Percentiles rank a stretch among this genome's conserved stretches.
Evolutionary conservation across 2,888 invertebrate species (phyloP).

Genomic region (Ferdinandea cuprea): DNA sequence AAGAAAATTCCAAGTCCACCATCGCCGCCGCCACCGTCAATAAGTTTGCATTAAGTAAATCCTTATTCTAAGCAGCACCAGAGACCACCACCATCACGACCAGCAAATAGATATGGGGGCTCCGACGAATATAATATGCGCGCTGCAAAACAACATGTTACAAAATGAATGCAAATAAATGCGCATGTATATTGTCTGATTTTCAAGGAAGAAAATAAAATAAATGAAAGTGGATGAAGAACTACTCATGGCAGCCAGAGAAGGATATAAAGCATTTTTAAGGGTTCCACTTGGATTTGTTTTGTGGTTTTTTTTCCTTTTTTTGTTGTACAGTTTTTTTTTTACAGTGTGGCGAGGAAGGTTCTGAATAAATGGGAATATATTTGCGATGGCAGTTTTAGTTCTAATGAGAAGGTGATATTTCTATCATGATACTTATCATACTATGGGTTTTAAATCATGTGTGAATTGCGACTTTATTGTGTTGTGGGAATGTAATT

Average conservation of each 20-base stretch:
- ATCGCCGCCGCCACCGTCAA: slow-evolving; percentile 32
- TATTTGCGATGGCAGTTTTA: not conserved
- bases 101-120: too few relatives aligned
- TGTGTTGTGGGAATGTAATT: too few relatives aligned
- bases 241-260: slow-evolving; percentile 6
- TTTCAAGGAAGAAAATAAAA: slow-evolving; percentile 54
- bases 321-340: too few relatives aligned
- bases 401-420: not conserved
- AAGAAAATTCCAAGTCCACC: slow-evolving; percentile 64
- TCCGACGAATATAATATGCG: slow-evolving; percentile 15
- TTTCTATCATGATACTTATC: too few relatives aligned
- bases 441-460: too few relatives aligned
- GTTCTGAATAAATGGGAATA: not conserved
- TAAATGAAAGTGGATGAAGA: slow-evolving; percentile 53
- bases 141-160: slow-evolving; percentile 55
- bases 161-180: slow-evolving; percentile 73
- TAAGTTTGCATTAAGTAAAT: slow-evolving; percentile 69
- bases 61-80: slow-evolving; percentile 16
- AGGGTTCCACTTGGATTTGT: slow-evolving; percentile 13
- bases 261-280: slow-evolving; percentile 47
- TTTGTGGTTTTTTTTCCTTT: not conserved
- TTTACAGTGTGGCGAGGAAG: not conserved
- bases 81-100: too few relatives aligned
- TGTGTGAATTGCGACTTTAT: too few relatives aligned
- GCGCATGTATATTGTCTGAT: slow-evolving; percentile 74